phyloP scores from a whole-genome alignment of 2,113 vertebrate genomes.

The Cynopterus brachyotis region DNA sequence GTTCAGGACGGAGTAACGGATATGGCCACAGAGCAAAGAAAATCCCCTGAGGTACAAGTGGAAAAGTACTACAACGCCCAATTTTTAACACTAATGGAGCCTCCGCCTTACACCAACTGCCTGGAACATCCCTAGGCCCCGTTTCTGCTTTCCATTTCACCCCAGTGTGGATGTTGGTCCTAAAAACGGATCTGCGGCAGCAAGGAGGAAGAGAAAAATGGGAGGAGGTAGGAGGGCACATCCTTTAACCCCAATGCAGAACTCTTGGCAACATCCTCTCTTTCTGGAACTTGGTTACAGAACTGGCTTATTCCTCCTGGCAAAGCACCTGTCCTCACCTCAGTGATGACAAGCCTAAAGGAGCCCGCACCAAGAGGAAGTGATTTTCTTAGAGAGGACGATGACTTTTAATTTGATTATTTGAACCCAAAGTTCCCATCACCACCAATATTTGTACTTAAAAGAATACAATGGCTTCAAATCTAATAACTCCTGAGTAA shows the following conservation, averaged over 20 bases:
- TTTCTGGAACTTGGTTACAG: not conserved
- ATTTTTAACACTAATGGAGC: not conserved
- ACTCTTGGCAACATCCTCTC: not conserved
- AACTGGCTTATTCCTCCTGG: not conserved
- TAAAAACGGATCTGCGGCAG: not conserved
- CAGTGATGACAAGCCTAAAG: not conserved
- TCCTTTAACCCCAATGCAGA: not conserved
- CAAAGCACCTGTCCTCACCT: not conserved
- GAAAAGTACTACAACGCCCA: not conserved
- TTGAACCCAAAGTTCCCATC: not conserved
- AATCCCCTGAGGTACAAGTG: not conserved
- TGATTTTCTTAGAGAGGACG: not conserved
- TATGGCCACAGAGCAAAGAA: not conserved
- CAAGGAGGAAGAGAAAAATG: not conserved
- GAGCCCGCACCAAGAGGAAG: not conserved
- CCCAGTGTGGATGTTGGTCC: not conserved
- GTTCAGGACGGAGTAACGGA: not conserved
- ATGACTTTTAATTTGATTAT: not conserved
- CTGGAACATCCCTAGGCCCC: not conserved
- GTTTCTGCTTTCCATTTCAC: not conserved
- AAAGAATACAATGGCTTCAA: not conserved
- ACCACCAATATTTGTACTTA: not conserved
- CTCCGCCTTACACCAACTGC: not conserved
- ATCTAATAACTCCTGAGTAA: not conserved
- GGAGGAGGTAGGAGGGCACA: not conserved